Conservation (phyloP, 2,113 vertebrate species). For the Cacatua alba region DNA sequence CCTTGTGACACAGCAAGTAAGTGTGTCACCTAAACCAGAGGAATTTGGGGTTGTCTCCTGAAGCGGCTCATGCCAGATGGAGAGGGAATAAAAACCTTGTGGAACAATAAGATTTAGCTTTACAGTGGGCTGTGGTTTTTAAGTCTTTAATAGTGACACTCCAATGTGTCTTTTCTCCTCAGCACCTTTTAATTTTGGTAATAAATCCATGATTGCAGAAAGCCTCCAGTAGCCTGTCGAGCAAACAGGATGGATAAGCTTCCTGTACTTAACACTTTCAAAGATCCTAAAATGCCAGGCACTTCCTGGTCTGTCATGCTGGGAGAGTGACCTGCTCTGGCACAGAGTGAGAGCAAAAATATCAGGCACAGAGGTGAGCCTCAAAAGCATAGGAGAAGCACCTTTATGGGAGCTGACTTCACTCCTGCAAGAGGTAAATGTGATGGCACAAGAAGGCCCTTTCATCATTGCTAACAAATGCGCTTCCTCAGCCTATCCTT, state of each 20-base stretch:
- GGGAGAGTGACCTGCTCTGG: not conserved
- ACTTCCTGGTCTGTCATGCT: not conserved
- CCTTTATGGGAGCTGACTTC: not conserved
- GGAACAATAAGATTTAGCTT: not conserved
- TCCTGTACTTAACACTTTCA: not conserved
- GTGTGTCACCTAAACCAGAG: not conserved
- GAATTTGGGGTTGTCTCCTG: not conserved
- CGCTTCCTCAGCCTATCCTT: not conserved
- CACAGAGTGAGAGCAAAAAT: not conserved
- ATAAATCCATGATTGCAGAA: not conserved
- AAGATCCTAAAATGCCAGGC: not conserved
- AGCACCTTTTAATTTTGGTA: not conserved
- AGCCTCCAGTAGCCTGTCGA: not conserved
- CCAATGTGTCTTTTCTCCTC: not conserved
- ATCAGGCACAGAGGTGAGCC: not conserved
- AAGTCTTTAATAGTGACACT: not conserved
- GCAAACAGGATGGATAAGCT: not conserved
- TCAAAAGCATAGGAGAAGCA: not conserved
- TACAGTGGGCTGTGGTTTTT: not conserved
- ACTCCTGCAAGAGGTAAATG: not conserved
- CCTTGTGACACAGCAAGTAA: conserved; percentile 31
- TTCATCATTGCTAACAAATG: not conserved
- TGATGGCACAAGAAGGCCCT: not conserved
- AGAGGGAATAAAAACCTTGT: not conserved
- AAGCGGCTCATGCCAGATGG: not conserved